Percentiles rank a stretch among this genome's conserved stretches.
Evolutionary conservation across 2,113 vertebrate species (phyloP).

Genomic region (Sturnira hondurensis): DNA sequence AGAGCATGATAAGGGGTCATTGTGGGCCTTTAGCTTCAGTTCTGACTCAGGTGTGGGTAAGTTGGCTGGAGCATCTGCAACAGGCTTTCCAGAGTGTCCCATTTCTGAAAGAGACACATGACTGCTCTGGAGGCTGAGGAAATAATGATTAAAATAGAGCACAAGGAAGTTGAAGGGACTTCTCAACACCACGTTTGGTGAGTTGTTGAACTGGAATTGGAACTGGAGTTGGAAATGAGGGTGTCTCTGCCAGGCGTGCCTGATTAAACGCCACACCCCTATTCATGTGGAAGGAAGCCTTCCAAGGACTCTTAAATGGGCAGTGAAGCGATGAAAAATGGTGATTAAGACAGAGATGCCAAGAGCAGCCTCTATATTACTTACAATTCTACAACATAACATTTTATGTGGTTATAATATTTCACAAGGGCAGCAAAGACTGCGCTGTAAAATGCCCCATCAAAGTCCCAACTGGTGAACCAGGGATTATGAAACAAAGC

Average conservation of each 20-base stretch:
- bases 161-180: slow-evolving; percentile 24
- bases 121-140: not conserved
- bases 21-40: not conserved
- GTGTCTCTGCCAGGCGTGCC: slow-evolving; percentile 7
- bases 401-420: slow-evolving; percentile 74
- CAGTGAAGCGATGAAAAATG: slow-evolving; percentile 48
- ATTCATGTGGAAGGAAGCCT: slow-evolving; percentile 26
- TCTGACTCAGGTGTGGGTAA: not conserved
- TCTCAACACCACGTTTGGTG: not conserved
- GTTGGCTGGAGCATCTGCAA: not conserved
- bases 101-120: not conserved
- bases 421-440: slow-evolving; percentile 66
- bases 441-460: slow-evolving; percentile 64
- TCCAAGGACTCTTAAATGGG: slow-evolving; percentile 44
- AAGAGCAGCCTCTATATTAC: slow-evolving; percentile 61
- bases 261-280: slow-evolving; percentile 54
- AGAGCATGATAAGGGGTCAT: not conserved
- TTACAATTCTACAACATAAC: slow-evolving; percentile 60
- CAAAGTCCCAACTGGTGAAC: slow-evolving; percentile 69
- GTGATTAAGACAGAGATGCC: slow-evolving; percentile 50
- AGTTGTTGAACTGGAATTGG: slow-evolving; percentile 64
- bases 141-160: slow-evolving; percentile 1
- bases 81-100: not conserved
- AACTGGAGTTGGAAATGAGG: slow-evolving; percentile 65
- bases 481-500: slow-evolving; percentile 63